Conservation (phyloP, 2,888 invertebrate genomes). For the Xylophagus ater region DNA sequence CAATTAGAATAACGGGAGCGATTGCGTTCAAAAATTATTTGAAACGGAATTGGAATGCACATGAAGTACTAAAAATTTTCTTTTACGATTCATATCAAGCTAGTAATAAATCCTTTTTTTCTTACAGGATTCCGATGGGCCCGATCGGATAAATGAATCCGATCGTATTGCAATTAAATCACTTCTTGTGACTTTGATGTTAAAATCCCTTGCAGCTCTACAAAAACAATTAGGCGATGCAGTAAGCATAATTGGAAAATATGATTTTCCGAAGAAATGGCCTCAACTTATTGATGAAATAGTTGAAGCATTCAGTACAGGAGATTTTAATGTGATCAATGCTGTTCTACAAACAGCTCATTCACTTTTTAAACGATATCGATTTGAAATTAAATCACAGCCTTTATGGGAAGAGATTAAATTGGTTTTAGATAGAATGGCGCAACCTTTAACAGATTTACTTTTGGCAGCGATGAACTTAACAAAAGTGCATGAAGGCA, state of each 20-base stretch:
- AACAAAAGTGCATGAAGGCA: slow-evolving; percentile 62
- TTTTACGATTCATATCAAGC: background rate
- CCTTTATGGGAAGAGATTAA: slow-evolving; percentile 94
- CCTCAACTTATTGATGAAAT: slow-evolving; percentile 84
- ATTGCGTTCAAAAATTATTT: slow-evolving; percentile 95
- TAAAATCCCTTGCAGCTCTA: slow-evolving; percentile 77
- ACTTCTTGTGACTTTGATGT: slow-evolving; percentile 83
- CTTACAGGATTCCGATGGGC: slow-evolving; percentile 53
- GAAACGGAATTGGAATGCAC: slow-evolving; percentile 82
- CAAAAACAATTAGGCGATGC: slow-evolving; percentile 94
- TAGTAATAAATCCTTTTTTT: background rate
- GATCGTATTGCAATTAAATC: slow-evolving; percentile 75
- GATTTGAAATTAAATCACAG: slow-evolving; percentile 92
- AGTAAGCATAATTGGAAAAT: slow-evolving; percentile 89
- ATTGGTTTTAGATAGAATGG: slow-evolving; percentile 86
- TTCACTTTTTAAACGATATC: slow-evolving; percentile 90
- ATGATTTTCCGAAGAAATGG: slow-evolving; percentile 97
- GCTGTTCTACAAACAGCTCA: slow-evolving; percentile 92
- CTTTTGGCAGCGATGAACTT: slow-evolving; percentile 82
- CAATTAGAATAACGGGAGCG: slow-evolving; percentile 79
- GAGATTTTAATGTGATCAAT: slow-evolving; percentile 90
- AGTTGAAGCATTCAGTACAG: slow-evolving; percentile 81
- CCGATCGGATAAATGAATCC: slow-evolving; percentile 64
- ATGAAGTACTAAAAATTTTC: slow-evolving; percentile 57
- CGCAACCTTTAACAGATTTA: slow-evolving; percentile 85